Base-by-base conservation (phyloP, 2,113 vertebrate genomes). In the Corynorhinus townsendii region DNA sequence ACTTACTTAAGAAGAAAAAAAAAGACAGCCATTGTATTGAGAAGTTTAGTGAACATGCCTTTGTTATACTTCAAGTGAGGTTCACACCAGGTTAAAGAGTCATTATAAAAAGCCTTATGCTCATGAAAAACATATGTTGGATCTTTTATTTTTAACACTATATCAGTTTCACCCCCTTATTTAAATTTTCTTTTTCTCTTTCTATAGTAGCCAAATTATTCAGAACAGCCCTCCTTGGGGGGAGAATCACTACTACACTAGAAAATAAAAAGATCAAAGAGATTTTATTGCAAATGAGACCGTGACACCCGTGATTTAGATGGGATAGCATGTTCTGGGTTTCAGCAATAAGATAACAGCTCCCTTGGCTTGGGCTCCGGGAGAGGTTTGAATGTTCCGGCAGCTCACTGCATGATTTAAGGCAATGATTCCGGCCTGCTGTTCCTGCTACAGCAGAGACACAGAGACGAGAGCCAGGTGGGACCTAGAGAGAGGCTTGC, bases 361-460 rank as follows among this genome's bases (percentile, higher is more conserved):
- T 89, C 93, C 49, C 86, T 96, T 97, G 95, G 93, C 96, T 96
- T 96, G 28, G 92, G 64, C 30, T 93, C 72, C 96, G 96, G 64
- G 84, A 90, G 86, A 90, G 69, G 69, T 68, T 40, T 94, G 89
- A 93, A 90, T 95, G 35, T 90, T 22, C 24, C 69, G 86, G 89
- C 88, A 95, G 93, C 10, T 56, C 49, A 28, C 35, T 85, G 80
- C 93, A 92, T 96, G 81, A 52, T 96, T 97, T 95, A 97, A 90
- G 96, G 89, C 16, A 72, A 45, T 17, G 62, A 77, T 88, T 97
- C 95, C 94, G 91, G 96, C 79, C 76, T 47, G 85, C 7, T 80
- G 56, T 16, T 96, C 43, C 16, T n/a, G 73, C 54, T 5, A 90
- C 80, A 95, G 68, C 95, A 45, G 52, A 35, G 2, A 85, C 30